phyloP scores from a whole-genome alignment of 2,797 vertebrate genomes.

The Lagorchestes hirsutus region DNA sequence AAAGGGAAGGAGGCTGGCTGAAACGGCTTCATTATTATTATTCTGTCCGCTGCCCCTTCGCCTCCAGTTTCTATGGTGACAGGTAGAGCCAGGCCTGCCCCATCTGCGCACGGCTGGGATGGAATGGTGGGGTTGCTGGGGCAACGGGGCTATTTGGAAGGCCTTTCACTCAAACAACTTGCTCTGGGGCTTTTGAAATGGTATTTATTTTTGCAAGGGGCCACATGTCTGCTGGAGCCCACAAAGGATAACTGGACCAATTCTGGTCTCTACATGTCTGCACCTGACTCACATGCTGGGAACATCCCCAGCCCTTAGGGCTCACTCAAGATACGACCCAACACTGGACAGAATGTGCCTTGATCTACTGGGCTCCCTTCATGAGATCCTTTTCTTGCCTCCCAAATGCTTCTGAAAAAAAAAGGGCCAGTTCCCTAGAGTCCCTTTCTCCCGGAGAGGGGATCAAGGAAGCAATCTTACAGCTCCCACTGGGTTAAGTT shows the following conservation, averaged over 20 bases:
- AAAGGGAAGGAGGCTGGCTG: conserved; percentile 79
- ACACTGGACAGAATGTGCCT: conserved; percentile 23
- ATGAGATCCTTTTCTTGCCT: background rate
- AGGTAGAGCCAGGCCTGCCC: conserved; percentile 81
- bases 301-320: conserved; percentile 34
- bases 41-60: conserved; percentile 85
- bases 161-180: conserved; percentile 79
- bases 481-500: conserved; percentile 18
- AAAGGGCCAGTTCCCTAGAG: background rate
- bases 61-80: conserved; percentile 84
- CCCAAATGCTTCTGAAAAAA: background rate
- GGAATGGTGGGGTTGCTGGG: conserved; percentile 80
- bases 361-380: conserved; percentile 11
- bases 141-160: conserved; percentile 79
- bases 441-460: background rate
- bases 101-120: conserved; percentile 75
- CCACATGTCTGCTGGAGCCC: conserved; percentile 50
- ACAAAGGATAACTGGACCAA: conserved; percentile 64
- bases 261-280: conserved; percentile 55
- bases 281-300: conserved; percentile 53
- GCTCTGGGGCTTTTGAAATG: conserved; percentile 73
- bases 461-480: background rate
- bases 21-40: conserved; percentile 84
- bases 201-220: conserved; percentile 69
- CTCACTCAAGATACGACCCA: conserved; percentile 43